Evolutionary conservation across 2,888 invertebrate species (phyloP).

Genomic region (Pasiphila rectangulata): DNA sequence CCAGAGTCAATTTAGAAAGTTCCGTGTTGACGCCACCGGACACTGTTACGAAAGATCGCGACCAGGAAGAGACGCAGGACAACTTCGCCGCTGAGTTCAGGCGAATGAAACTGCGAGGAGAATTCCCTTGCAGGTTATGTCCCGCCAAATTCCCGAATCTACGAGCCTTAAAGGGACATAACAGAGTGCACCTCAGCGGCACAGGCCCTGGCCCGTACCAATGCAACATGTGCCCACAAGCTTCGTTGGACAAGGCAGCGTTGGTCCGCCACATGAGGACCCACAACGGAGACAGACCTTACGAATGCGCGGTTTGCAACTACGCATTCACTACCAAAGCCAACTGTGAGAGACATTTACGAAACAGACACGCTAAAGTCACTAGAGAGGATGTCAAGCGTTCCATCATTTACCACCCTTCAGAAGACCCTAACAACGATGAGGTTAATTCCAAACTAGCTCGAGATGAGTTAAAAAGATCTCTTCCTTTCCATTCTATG

Average conservation of each 20-base stretch:
- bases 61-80: slow-evolving; percentile 88
- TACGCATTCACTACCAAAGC: slow-evolving; percentile 98
- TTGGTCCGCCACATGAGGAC: slow-evolving; percentile 95
- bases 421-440: slow-evolving; percentile 90
- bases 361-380: slow-evolving; percentile 93
- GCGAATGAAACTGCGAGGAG: slow-evolving; percentile 93
- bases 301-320: slow-evolving; percentile 96
- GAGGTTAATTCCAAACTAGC: slow-evolving; percentile 81
- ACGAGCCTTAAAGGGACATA: slow-evolving; percentile 94
- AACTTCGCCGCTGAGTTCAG: slow-evolving; percentile 91
- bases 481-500: slow-evolving; percentile 77
- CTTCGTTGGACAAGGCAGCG: slow-evolving; percentile 94
- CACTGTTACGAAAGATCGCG: slow-evolving; percentile 63
- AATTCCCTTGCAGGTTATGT: slow-evolving; percentile 95
- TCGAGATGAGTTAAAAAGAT: slow-evolving; percentile 79
- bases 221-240: slow-evolving; percentile 96
- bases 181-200: slow-evolving; percentile 90
- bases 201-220: slow-evolving; percentile 90
- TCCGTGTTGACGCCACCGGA: slow-evolving; percentile 70
- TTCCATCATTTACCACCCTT: slow-evolving; percentile 92
- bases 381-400: slow-evolving; percentile 94
- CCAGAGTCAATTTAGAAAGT: slow-evolving; percentile 65
- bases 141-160: slow-evolving; percentile 92
- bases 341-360: slow-evolving; percentile 96
- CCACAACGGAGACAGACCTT: slow-evolving; percentile 97